Conservation (phyloP, 92 coral and sea anemone species). For the Scolanthus callimorphus region DNA sequence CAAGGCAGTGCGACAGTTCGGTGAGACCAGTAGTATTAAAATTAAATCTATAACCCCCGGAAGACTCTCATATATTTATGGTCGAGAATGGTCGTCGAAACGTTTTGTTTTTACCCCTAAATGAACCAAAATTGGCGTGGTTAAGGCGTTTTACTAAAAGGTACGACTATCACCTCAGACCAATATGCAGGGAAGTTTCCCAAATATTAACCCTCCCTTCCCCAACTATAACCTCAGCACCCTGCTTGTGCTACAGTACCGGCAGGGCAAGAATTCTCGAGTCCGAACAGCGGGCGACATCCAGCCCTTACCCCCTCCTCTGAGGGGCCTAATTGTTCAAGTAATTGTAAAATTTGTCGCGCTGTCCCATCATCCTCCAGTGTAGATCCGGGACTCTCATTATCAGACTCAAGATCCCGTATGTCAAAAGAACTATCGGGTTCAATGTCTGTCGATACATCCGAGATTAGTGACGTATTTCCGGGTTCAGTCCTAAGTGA, state of each 20-base stretch:
- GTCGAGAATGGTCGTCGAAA: too few relatives aligned
- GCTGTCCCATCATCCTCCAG: slow-evolving; percentile 78
- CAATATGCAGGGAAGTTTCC: too few relatives aligned
- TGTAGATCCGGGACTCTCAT: slow-evolving; percentile 4
- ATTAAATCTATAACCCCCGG: too few relatives aligned
- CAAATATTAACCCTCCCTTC: background rate
- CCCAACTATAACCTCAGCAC: slow-evolving; percentile 12
- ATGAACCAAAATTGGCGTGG: too few relatives aligned
- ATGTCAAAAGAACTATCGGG: slow-evolving; percentile 18
- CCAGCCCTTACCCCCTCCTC: slow-evolving; percentile 67
- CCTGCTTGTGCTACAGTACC: slow-evolving; percentile 50
- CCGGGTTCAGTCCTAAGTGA: slow-evolving; percentile 30
- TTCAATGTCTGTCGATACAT: slow-evolving; percentile 26
- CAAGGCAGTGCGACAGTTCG: too few relatives aligned
- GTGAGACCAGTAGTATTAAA: too few relatives aligned
- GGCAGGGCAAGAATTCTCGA: slow-evolving; percentile 76
- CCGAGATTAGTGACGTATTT: slow-evolving; percentile 19
- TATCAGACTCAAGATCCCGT: slow-evolving; percentile 14
- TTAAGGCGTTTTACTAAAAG: too few relatives aligned
- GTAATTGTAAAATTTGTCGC: slow-evolving; percentile 83
- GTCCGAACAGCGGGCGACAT: slow-evolving; percentile 67
- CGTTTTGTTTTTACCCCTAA: too few relatives aligned
- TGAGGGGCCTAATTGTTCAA: slow-evolving; percentile 84
- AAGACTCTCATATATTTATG: too few relatives aligned
- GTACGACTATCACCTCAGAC: too few relatives aligned